These are phyloP conservation scores for Dicerorhinus sumatrensis DNA, from an alignment of 2,113 vertebrate genomes.

Conservation along the genomic window DNA sequence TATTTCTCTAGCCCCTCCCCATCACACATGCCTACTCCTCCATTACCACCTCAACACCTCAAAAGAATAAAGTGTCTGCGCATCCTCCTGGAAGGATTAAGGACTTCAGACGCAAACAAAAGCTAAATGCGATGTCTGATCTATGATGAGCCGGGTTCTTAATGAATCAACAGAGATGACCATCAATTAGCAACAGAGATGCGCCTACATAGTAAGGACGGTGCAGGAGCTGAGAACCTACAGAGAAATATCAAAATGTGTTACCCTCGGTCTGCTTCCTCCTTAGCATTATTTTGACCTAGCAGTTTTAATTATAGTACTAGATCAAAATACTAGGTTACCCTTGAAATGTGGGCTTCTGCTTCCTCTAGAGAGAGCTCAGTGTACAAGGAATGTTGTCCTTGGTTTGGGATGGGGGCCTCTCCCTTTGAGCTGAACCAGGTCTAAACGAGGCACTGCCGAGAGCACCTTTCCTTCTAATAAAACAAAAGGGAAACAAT, in stretches of 20 bases:
- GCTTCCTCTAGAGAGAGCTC: not conserved
- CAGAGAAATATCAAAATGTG: not conserved
- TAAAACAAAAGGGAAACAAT: not conserved
- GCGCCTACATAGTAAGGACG: too few relatives aligned
- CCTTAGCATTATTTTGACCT: not conserved
- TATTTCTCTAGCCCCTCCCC: not conserved
- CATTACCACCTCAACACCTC: not conserved
- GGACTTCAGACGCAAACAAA: not conserved
- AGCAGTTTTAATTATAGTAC: not conserved
- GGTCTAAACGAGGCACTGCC: not conserved
- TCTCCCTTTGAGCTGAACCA: not conserved
- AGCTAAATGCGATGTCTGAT: not conserved
- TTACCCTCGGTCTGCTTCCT: not conserved
- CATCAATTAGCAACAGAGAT: not conserved
- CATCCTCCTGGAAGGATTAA: not conserved
- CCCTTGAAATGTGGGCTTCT: not conserved
- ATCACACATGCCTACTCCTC: not conserved
- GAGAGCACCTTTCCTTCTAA: not conserved
- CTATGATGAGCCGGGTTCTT: not conserved
- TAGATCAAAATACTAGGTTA: not conserved
- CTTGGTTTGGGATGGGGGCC: not conserved
- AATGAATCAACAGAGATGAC: not conserved
- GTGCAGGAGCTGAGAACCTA: not conserved
- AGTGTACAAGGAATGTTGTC: not conserved
- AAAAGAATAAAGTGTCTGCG: not conserved